phyloP scores from a whole-genome alignment of 2,888 invertebrate species.

The Camptogramma bilineatum region DNA sequence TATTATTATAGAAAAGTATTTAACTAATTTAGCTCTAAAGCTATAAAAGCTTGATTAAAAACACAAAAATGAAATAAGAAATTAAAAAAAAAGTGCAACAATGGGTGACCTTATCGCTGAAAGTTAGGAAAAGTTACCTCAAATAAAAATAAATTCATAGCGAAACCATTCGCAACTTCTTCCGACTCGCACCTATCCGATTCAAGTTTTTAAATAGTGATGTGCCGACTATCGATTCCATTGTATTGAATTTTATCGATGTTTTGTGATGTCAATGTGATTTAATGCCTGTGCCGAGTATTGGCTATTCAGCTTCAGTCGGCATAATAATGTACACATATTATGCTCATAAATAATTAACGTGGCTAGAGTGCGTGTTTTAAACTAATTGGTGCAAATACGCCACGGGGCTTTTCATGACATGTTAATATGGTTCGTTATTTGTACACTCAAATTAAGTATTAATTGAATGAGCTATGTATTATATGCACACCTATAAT shows the following conservation, averaged over 20 bases:
- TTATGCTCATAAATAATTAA: slow-evolving; percentile 49
- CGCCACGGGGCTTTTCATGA: slow-evolving; percentile 12
- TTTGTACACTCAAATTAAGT: slow-evolving; percentile 8
- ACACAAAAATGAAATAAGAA: no score
- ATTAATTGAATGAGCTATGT: slow-evolving; percentile 11
- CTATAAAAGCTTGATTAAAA: no score
- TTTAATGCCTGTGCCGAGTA: slow-evolving; percentile 58
- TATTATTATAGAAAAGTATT: no score
- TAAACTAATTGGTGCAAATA: slow-evolving; percentile 28
- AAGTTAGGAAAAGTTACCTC: no score
- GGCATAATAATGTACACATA: slow-evolving; percentile 32
- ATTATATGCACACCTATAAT: no score
- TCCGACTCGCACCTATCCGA: slow-evolving; percentile 16
- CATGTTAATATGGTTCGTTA: slow-evolving; percentile 17
- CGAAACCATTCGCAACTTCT: neutral
- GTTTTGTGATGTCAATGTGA: slow-evolving; percentile 53
- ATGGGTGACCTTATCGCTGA: no score
- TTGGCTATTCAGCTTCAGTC: slow-evolving; percentile 63
- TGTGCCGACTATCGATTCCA: slow-evolving; percentile 45
- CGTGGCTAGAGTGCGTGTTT: slow-evolving; percentile 35
- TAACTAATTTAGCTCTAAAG: no score
- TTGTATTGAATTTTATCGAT: slow-evolving; percentile 53
- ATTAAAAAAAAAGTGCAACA: no score
- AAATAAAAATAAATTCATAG: neutral
- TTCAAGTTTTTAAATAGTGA: slow-evolving; percentile 44